Evolutionary conservation across 1,140 invertebrate genomes (phyloP), one percentile per base, ranked within the genome.

Genomic region (Plodia interpunctella): DNA sequence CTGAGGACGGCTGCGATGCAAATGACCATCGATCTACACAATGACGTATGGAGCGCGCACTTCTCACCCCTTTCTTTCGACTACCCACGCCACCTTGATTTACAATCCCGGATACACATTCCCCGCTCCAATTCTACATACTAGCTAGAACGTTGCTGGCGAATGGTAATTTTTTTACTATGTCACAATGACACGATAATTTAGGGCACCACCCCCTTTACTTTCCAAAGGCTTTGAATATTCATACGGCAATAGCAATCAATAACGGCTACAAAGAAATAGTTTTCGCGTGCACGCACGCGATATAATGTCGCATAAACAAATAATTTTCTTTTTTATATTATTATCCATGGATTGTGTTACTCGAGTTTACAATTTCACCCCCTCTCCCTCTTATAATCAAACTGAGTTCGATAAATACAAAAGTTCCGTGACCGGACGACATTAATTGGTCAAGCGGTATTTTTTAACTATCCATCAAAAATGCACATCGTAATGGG

Each of bases 211-310:
- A 94, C 96, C 66, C 95, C 95, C 51, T 17, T 91, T 96, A 19
- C 97, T 97, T 76, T 96, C 95, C 35, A 96, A 97, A 88, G 94
- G 94, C 44, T 95, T 70, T 88, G 86, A 88, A 88, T 87, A 88
- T 88, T 88, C 84, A 88, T 88, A 86, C 72, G 78, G 72, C 77
- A 82, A 81, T 82, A 85, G 83, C 78, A 86, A 88, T 88, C 84
- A 86, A 88, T 88, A 88, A 84, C 76, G 65, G 71, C 76, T 70
- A 79, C 77, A 80, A 75, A 82, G 76, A 80, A 80, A 82, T 84
- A 83, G 77, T 83, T 86, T 88, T 87, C 78, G 83, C 83, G 86
- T 88, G 86, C 74, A 74, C 75, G 78, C 86, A 88, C 84, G 83
- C 84, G 74, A 88, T 83, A 78, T 76, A 68, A 72, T 84, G 76